Conservation (phyloP, 23 tunicate species). For the Halocynthia roretzi region DNA sequence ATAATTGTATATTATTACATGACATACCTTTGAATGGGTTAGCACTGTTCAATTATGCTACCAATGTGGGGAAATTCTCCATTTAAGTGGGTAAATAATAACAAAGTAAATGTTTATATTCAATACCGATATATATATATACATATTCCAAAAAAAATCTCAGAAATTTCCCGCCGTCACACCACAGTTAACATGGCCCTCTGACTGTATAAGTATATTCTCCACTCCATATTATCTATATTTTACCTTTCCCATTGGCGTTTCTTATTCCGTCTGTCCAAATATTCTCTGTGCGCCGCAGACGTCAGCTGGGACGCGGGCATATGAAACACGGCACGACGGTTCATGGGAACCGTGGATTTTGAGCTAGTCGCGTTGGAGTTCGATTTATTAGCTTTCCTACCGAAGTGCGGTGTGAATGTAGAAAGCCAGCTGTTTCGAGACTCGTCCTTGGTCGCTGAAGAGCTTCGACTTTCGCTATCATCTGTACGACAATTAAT, state of each 20-base stretch:
- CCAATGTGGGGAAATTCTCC: too few species aligned
- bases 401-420: constrained; percentile 18
- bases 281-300: constrained; percentile 51
- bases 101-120: too few species aligned
- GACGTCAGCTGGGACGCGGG: constrained; percentile 43
- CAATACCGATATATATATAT: too few species aligned
- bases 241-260: constrained; percentile 77
- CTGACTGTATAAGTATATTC: too few species aligned
- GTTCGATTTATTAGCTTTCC: not conserved
- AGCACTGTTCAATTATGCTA: too few species aligned
- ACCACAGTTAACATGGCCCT: too few species aligned
- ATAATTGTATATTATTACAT: too few species aligned
- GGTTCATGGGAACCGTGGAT: not conserved
- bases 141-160: too few species aligned
- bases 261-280: constrained; percentile 64
- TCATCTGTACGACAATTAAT: constrained; percentile 1
- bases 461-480: not conserved
- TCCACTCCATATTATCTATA: not conserved
- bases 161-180: too few species aligned
- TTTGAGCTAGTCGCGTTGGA: not conserved
- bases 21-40: too few species aligned
- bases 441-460: constrained; percentile 2
- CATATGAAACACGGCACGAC: constrained; percentile 11
- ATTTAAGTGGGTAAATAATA: too few species aligned
- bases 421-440: constrained; percentile 28